Evolutionary conservation across 2,113 vertebrate species (phyloP).

Genomic region (Myodes glareolus): DNA sequence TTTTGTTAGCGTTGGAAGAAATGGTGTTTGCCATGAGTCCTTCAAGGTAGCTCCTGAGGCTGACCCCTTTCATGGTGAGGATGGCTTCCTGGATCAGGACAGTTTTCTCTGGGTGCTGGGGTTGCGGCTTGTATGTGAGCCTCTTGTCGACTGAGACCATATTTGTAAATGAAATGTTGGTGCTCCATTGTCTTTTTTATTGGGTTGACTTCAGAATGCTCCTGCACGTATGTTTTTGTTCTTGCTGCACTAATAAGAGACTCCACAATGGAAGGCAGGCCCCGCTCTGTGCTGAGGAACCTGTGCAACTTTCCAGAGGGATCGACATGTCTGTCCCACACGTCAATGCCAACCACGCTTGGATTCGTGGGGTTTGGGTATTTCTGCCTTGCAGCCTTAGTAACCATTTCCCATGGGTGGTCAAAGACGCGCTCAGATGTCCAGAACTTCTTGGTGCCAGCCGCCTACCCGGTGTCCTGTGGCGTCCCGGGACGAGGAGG

Average conservation of each 20-base stretch:
- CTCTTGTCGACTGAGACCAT: constrained; percentile 96
- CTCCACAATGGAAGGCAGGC: constrained; percentile 96
- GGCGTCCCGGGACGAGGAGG: too few relatives aligned
- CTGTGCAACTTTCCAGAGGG: constrained; percentile 91
- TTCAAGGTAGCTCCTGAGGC: constrained; percentile 97
- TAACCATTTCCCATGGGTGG: constrained; percentile 98
- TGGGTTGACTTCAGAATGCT: constrained; percentile 96
- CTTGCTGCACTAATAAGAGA: constrained; percentile 93
- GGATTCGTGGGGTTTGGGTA: constrained; percentile 99
- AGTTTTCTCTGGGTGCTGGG: constrained; percentile 93
- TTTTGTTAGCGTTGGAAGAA: constrained; percentile 95
- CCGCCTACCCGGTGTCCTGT: too few relatives aligned
- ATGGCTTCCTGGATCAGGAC: constrained; percentile 97
- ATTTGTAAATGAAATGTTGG: constrained; percentile 98
- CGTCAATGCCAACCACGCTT: constrained; percentile 95
- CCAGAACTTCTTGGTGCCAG: too few relatives aligned
- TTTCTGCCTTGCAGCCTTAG: constrained; percentile 97
- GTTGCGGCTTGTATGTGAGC: constrained; percentile 95
- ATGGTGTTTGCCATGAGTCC: constrained; percentile 96
- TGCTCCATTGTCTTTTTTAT: constrained; percentile 90
- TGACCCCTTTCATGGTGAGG: constrained; percentile 97
- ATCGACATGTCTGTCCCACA: constrained; percentile 92
- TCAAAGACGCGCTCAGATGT: too few relatives aligned
- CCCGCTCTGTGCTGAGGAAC: constrained; percentile 97
- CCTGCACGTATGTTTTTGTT: constrained; percentile 94